Evolutionary conservation across 2,797 vertebrate genomes (phyloP).

Genomic region (Cercopithecus petaurista): DNA sequence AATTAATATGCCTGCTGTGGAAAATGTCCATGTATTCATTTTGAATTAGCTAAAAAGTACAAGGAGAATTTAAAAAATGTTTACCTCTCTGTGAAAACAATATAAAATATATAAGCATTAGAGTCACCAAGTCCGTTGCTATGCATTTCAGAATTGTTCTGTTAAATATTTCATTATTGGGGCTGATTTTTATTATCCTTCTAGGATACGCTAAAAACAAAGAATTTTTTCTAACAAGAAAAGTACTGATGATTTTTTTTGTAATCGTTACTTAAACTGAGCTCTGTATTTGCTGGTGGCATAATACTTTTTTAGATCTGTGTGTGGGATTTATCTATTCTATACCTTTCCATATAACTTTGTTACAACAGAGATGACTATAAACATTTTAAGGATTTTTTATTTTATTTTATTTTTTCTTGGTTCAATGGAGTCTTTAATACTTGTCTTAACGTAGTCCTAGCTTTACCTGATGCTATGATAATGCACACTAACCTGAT

Average conservation of each 20-base stretch:
- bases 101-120: neutral
- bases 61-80: neutral
- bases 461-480: neutral
- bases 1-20: neutral
- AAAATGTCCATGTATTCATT: neutral
- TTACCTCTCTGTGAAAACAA: neutral
- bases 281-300: neutral
- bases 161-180: neutral
- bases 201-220: neutral
- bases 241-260: neutral
- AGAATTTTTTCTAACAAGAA: neutral
- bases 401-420: neutral
- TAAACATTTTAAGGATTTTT: neutral
- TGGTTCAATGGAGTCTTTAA: neutral
- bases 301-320: neutral
- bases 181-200: neutral
- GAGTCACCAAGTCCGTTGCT: neutral
- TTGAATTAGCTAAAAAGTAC: neutral
- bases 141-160: neutral
- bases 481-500: neutral
- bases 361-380: neutral
- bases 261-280: neutral
- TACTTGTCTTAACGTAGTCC: neutral
- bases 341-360: neutral
- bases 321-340: neutral